Evolutionary conservation across 2,113 vertebrate species (phyloP).

Genomic region (Spizaetus ornatus): DNA sequence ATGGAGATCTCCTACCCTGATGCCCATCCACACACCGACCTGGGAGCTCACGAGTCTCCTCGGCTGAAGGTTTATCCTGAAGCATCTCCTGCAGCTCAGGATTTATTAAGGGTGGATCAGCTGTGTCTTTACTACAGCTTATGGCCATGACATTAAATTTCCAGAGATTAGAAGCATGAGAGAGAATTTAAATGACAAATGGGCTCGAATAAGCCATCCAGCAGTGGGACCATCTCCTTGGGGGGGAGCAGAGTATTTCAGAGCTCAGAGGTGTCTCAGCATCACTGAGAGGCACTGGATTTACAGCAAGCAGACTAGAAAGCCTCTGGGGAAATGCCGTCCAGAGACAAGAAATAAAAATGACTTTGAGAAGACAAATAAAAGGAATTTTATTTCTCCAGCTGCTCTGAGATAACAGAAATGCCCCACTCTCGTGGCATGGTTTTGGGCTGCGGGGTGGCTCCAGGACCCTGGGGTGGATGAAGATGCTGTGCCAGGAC

Average conservation of each 20-base stretch:
- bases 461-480: neutral
- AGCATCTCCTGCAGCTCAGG: neutral
- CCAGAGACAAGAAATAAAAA: neutral
- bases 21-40: neutral
- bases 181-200: neutral
- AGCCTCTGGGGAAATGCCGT: neutral
- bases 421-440: rapidly evolving
- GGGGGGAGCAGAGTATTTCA: neutral
- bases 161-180: neutral
- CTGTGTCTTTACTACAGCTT: neutral
- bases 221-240: neutral
- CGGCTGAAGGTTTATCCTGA: neutral
- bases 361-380: neutral
- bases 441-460: neutral
- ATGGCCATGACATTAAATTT: neutral
- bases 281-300: neutral
- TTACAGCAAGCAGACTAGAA: neutral
- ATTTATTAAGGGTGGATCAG: neutral
- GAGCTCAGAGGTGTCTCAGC: neutral
- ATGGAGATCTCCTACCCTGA: neutral
- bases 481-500: neutral
- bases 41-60: neutral
- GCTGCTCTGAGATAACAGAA: neutral
- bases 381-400: neutral
- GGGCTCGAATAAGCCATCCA: neutral